Conservation (phyloP, 2,888 invertebrate genomes). For the Dynastes maya region DNA sequence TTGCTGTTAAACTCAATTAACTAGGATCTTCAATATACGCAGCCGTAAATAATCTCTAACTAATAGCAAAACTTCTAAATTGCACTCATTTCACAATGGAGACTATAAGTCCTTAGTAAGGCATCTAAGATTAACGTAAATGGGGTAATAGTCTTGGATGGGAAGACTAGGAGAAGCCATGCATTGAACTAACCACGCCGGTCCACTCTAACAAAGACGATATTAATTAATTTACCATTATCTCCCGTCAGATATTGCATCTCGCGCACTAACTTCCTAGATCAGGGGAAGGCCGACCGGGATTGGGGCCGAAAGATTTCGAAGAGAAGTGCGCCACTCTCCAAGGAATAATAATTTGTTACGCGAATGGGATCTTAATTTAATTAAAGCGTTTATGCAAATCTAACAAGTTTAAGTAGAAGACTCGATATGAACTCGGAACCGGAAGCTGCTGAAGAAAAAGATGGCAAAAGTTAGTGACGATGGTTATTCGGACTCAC, state of each 20-base stretch:
- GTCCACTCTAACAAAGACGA: constrained; percentile 23
- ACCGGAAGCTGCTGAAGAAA: not conserved
- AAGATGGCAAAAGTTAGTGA: not conserved
- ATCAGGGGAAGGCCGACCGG: not conserved
- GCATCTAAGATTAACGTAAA: not conserved
- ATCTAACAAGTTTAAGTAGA: constrained; percentile 48
- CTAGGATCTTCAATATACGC: too few species aligned
- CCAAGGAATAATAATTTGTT: constrained; percentile 38
- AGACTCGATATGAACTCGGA: not conserved
- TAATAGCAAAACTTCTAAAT: too few species aligned
- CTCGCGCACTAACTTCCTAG: not conserved
- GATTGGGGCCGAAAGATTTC: too few species aligned
- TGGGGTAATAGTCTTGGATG: not conserved
- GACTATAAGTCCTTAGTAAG: too few species aligned
- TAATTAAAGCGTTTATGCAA: constrained; percentile 49
- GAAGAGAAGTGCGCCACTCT: not conserved
- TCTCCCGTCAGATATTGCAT: constrained; percentile 10
- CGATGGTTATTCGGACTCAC: constrained; percentile 1
- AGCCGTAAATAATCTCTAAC: too few species aligned
- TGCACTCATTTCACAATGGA: too few species aligned
- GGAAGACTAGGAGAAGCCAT: not conserved
- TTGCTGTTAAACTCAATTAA: too few species aligned
- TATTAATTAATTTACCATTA: constrained; percentile 32
- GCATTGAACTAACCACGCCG: not conserved
- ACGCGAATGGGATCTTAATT: constrained; percentile 46